Percentiles rank a stretch among this genome's conserved stretches.
These are phyloP conservation scores for Crenichthys baileyi DNA, from an alignment of 2,797 vertebrate genomes.

Conservation along the genomic window DNA sequence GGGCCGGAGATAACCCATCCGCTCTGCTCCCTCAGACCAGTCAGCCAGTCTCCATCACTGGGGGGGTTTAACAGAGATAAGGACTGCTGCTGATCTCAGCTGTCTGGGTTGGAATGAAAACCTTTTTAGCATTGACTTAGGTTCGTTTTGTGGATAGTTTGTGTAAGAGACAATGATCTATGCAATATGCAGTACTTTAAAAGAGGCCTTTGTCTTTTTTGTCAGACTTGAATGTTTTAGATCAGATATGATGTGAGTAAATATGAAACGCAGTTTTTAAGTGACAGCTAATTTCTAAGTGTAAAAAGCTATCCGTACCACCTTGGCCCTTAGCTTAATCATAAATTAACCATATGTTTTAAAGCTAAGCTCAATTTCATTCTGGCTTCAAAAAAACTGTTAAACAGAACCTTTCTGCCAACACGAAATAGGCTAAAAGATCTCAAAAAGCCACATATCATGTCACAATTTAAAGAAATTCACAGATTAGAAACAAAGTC, in stretches of 20 bases:
- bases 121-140: conserved; percentile 30
- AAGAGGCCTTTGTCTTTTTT: background rate
- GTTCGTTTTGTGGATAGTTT: conserved; percentile 18
- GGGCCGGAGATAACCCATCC: conserved; percentile 59
- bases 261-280: background rate
- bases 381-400: background rate
- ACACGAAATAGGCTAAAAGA: background rate
- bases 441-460: background rate
- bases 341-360: background rate
- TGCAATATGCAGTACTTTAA: conserved; percentile 1
- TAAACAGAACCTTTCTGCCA: background rate
- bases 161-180: conserved; percentile 17
- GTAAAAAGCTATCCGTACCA: too few relatives aligned
- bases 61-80: conserved; percentile 53
- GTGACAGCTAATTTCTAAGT: background rate
- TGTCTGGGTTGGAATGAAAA: conserved; percentile 44
- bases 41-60: conserved; percentile 47
- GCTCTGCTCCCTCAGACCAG: conserved; percentile 51
- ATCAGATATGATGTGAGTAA: background rate
- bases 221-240: background rate
- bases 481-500: too few relatives aligned
- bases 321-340: too few relatives aligned
- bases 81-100: conserved; percentile 44
- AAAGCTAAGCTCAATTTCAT: background rate
- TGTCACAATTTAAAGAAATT: background rate